A percentile compares a stretch with the other conserved stretches of the same genome.
Evolutionary conservation across 2,888 invertebrate genomes (phyloP).

Genomic region (Alloscopus bannaensis): DNA sequence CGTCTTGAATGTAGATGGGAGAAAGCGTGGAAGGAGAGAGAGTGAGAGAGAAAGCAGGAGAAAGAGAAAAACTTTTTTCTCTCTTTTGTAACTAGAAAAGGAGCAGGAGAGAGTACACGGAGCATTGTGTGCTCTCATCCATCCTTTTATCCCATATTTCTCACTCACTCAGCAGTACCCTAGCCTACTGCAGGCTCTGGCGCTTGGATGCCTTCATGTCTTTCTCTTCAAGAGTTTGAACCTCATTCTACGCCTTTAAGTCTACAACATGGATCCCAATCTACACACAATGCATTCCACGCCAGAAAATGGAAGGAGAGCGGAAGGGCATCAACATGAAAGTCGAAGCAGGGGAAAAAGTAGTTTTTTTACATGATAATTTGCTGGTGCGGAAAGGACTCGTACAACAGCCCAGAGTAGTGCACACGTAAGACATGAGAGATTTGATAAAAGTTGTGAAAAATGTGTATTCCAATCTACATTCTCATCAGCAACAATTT

Average conservation of each 20-base stretch:
- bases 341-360: slow-evolving; percentile 43
- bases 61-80: slow-evolving; percentile 49
- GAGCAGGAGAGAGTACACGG: background rate
- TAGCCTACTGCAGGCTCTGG: background rate
- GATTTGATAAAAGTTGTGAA: no score
- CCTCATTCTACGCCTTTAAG: slow-evolving; percentile 28
- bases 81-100: slow-evolving; percentile 27
- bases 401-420: background rate
- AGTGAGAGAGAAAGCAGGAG: slow-evolving; percentile 54
- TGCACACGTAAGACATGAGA: no score
- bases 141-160: slow-evolving; percentile 30
- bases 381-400: slow-evolving; percentile 8
- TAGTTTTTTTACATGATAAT: slow-evolving; percentile 58
- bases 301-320: slow-evolving; percentile 20
- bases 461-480: slow-evolving; percentile 1
- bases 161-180: background rate
- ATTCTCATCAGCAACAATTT: background rate
- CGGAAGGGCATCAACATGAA: slow-evolving; percentile 27
- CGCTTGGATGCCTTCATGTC: slow-evolving; percentile 14
- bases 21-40: no score
- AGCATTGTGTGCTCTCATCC: slow-evolving; percentile 15
- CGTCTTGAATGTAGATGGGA: slow-evolving; percentile 61
- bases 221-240: slow-evolving; percentile 32
- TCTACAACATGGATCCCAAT: slow-evolving; percentile 19
- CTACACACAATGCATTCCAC: background rate